These are phyloP conservation scores for Nemurella pictetii DNA, from an alignment of 2,888 invertebrate genomes.

Conservation along the genomic window DNA sequence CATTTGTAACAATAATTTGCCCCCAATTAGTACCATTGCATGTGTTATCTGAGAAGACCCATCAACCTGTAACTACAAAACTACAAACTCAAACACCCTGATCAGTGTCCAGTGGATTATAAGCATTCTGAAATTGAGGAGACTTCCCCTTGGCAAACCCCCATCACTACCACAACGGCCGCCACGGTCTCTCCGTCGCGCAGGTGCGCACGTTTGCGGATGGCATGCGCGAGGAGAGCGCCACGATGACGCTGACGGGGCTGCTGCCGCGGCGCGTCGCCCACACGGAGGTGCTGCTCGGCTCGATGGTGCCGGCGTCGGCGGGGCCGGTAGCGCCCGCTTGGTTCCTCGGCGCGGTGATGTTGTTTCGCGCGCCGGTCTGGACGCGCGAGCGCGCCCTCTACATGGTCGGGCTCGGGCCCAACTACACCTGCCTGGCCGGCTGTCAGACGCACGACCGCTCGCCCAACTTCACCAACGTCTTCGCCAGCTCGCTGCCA, in stretches of 20 bases:
- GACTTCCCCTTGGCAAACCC: too few species aligned
- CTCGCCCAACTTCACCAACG: slow-evolving; percentile 54
- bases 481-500: slow-evolving; percentile 55
- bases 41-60: too few species aligned
- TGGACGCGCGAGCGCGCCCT: slow-evolving; percentile 58
- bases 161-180: too few species aligned
- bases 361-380: slow-evolving; percentile 61
- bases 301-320: slow-evolving; percentile 51
- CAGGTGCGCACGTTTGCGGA: slow-evolving; percentile 61
- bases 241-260: slow-evolving; percentile 59
- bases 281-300: slow-evolving; percentile 59
- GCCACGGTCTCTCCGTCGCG: too few species aligned
- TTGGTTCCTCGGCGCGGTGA: slow-evolving; percentile 59
- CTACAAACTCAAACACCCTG: too few species aligned
- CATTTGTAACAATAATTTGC: too few species aligned
- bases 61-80: too few species aligned
- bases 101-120: too few species aligned
- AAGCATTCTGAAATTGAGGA: too few species aligned
- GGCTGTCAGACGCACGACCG: slow-evolving; percentile 56
- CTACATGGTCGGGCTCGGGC: slow-evolving; percentile 60
- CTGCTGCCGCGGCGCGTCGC: slow-evolving; percentile 53
- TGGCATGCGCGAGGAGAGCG: slow-evolving; percentile 60
- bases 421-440: slow-evolving; percentile 55
- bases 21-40: too few species aligned
- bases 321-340: slow-evolving; percentile 48